phyloP scores from a whole-genome alignment of 2,113 vertebrate genomes.

The Chaetops frenatus region DNA sequence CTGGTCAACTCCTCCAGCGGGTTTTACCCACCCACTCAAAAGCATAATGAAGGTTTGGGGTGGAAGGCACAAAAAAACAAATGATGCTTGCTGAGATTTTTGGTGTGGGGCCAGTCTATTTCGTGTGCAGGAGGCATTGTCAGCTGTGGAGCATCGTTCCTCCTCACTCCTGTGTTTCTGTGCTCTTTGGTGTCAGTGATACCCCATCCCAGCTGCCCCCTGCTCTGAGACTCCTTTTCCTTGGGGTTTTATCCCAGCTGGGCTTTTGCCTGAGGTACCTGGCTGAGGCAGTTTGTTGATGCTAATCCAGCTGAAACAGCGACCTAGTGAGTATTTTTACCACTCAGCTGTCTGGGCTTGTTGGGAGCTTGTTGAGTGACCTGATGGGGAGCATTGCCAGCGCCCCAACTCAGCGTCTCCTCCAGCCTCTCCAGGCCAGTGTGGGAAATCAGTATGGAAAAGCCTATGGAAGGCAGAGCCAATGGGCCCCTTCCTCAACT shows the following conservation, averaged over 20 bases:
- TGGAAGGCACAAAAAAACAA: background rate
- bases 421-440: background rate
- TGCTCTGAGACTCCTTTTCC: background rate
- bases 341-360: slow-evolving; percentile 24
- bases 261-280: background rate
- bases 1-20: background rate
- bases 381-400: background rate
- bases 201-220: fast-evolving
- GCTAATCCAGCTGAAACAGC: background rate
- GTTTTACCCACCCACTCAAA: background rate
- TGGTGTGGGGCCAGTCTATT: background rate
- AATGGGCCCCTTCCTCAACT: background rate
- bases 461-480: background rate
- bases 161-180: background rate
- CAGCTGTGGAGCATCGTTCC: background rate
- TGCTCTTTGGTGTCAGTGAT: background rate
- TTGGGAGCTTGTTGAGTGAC: background rate
- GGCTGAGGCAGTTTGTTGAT: background rate
- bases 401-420: background rate
- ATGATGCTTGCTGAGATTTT: background rate
- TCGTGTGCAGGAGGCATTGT: background rate
- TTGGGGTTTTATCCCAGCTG: background rate
- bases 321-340: slow-evolving; percentile 10
- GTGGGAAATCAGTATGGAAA: background rate
- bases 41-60: background rate